These are phyloP conservation scores for Eupithecia insigniata DNA, from an alignment of 2,888 invertebrate genomes.

Conservation along the genomic window DNA sequence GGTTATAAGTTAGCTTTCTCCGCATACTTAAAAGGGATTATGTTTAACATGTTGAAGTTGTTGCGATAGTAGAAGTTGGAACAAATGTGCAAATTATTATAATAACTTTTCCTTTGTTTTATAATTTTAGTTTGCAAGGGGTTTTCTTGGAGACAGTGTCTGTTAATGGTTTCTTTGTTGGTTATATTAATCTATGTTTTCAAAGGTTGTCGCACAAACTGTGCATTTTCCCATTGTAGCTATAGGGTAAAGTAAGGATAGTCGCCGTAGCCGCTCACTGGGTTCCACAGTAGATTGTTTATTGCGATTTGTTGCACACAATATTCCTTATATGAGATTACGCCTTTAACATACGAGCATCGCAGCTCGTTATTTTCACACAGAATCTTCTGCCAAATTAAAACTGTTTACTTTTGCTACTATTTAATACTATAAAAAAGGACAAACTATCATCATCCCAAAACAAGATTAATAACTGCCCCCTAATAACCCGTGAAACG, in stretches of 20 bases:
- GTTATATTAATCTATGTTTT: not conserved
- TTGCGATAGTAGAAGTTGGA: slow-evolving; percentile 27
- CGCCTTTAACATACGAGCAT: no score
- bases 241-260: not conserved
- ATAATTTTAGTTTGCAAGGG: slow-evolving; percentile 14
- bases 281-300: no score
- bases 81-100: slow-evolving; percentile 28
- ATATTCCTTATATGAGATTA: no score
- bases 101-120: slow-evolving; percentile 22
- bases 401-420: no score
- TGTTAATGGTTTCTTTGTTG: slow-evolving; percentile 3
- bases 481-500: not conserved
- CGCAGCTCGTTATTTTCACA: no score
- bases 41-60: slow-evolving; percentile 2
- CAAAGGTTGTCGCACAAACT: not conserved
- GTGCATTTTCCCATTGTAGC: not conserved
- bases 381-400: no score
- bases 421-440: not conserved
- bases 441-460: not conserved
- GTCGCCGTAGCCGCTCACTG: not conserved
- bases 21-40: slow-evolving; percentile 30
- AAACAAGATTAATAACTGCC: not conserved
- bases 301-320: no score
- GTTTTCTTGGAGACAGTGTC: not conserved
- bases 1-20: slow-evolving; percentile 30